phyloP scores from a whole-genome alignment of 53 echinoderm and acorn worm species.

The Echinometra lucunter region DNA sequence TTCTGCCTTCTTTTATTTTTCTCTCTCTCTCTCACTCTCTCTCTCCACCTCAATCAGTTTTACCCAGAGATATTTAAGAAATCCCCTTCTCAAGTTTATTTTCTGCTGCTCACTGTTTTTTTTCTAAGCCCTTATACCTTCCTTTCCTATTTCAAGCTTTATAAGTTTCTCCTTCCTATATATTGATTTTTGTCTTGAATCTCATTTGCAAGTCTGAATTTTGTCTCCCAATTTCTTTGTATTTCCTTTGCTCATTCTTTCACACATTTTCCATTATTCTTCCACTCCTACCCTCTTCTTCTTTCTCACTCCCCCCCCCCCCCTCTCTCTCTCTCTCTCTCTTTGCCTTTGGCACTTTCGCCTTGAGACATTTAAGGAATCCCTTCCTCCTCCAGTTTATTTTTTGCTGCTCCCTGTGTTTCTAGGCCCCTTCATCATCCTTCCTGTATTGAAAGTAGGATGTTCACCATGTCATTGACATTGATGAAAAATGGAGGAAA shows the following conservation, averaged over 20 bases:
- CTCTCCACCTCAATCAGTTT: no score
- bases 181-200: no score
- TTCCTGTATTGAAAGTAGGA: background rate
- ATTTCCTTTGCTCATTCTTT: background rate
- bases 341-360: background rate
- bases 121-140: no score
- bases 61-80: no score
- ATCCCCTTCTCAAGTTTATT: no score
- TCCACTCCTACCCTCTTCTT: background rate
- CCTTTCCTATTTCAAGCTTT: no score
- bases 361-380: background rate
- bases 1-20: background rate
- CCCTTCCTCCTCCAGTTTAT: background rate
- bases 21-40: background rate
- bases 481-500: background rate
- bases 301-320: background rate
- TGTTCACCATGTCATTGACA: conserved; percentile 19
- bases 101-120: no score
- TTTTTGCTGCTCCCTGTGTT: conserved; percentile 23
- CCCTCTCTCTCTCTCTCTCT: background rate
- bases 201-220: no score
- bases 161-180: no score
- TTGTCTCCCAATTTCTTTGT: no score
- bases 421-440: conserved; percentile 33
- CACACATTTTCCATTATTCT: background rate